A percentile compares a stretch with the other conserved stretches of the same genome.
These are phyloP conservation scores for Drosophila pallidifrons DNA, from an alignment of 1,140 invertebrate species.

Conservation along the genomic window DNA sequence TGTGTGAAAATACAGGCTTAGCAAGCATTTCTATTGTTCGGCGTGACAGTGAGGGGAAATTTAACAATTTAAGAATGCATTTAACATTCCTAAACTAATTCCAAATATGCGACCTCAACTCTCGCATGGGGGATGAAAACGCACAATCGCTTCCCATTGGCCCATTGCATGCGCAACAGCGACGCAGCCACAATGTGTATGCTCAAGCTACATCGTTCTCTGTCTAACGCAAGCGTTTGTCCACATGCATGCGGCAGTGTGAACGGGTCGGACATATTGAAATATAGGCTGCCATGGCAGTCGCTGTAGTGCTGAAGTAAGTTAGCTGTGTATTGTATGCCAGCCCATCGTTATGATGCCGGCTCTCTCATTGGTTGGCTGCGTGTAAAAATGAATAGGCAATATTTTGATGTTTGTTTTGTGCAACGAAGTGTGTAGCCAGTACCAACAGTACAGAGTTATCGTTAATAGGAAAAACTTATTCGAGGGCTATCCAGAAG, in stretches of 20 bases:
- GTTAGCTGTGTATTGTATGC: slow-evolving; percentile 28
- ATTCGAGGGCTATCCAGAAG: slow-evolving; percentile 85
- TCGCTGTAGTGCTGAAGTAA: slow-evolving; percentile 22
- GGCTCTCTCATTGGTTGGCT: slow-evolving; percentile 57
- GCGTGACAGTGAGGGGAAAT: slow-evolving; percentile 54
- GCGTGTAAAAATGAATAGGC: slow-evolving; percentile 70
- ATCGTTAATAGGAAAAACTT: slow-evolving; percentile 85
- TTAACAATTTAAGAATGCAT: slow-evolving; percentile 65
- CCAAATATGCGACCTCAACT: slow-evolving; percentile 43
- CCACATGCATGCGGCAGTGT: background rate
- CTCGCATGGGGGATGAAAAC: slow-evolving; percentile 54
- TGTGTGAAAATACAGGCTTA: slow-evolving; percentile 74
- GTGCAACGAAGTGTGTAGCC: slow-evolving; percentile 78
- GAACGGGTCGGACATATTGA: slow-evolving; percentile 42
- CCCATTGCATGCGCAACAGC: slow-evolving; percentile 15
- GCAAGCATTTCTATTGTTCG: slow-evolving; percentile 55
- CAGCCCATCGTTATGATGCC: slow-evolving; percentile 47
- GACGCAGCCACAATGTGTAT: slow-evolving; percentile 25
- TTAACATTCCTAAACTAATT: slow-evolving; percentile 65
- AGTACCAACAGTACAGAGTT: slow-evolving; percentile 80
- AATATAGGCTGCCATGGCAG: slow-evolving; percentile 39
- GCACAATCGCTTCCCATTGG: slow-evolving; percentile 54
- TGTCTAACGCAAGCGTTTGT: slow-evolving; percentile 16
- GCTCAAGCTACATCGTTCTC: slow-evolving; percentile 39
- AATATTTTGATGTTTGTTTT: slow-evolving; percentile 82